Evolutionary conservation across 2,113 vertebrate genomes (phyloP), one percentile per base, ranked within the genome.

Genomic region (Orycteropus afer): DNA sequence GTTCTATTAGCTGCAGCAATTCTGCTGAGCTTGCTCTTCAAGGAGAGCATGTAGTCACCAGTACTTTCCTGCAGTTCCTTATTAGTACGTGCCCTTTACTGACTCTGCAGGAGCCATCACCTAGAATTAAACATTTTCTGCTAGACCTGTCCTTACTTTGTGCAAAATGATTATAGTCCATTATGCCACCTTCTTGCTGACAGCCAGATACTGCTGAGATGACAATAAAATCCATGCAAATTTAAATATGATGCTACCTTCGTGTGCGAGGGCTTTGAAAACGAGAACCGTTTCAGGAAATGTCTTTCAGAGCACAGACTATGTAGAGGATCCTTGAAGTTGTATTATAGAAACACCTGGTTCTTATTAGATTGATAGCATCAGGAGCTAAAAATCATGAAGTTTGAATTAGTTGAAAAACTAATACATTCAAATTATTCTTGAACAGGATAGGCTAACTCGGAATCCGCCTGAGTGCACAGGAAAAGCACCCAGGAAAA

Each of bases 101-200:
- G 98, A 98, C 98, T 98, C 97, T 96, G 98, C 98, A 99, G 98
- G 98, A 99, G 98, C 98, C 98, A 99, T 99, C 99, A 98, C 98
- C 98, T 98, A 98, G 99, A 99, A 99, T 99, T 99, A 99, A 99
- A 98, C 98, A 98, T 98, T 98, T 98, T 98, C 98, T 98, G 97
- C 98, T 97, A 98, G 98, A 98, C 98, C 96, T 98, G 98, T 98
- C 98, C 97, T 98, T 98, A 97, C 94, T 98, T 97, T 97, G 97
- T 98, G 97, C 98, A 99, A 98, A 99, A 98, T 98, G 97, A 99
- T 99, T 99, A 99, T 97, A 98, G 98, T 99, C 99, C 98, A 98
- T 99, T 98, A 98, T 94, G 92, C 98, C 97, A 98, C 96, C 97
- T 98, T 98, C 99, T 98, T 99, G 98, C 98, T 99, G 99, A 99